A percentile compares a stretch with the other conserved stretches of the same genome.
phyloP scores from a whole-genome alignment of 2,113 vertebrate species.

The Paramormyrops kingsleyae region DNA sequence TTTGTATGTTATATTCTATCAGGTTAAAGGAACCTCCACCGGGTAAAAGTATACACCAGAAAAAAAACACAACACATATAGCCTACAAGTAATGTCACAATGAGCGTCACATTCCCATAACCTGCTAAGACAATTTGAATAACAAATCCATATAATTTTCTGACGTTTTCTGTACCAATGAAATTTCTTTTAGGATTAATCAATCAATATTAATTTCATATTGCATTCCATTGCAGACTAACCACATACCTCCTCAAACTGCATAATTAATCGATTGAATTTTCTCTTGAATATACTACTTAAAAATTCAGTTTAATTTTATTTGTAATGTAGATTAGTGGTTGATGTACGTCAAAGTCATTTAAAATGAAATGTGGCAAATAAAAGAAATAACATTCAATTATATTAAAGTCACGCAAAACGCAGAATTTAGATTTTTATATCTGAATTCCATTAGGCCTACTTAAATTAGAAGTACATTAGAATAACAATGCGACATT shows the following conservation, averaged over 20 bases:
- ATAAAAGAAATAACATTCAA: neutral
- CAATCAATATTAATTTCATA: slow-evolving; percentile 26
- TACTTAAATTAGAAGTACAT: neutral
- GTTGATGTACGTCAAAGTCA: neutral
- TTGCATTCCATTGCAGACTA: slow-evolving; percentile 9
- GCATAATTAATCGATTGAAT: slow-evolving; percentile 12
- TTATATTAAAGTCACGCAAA: neutral
- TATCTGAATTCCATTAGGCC: neutral
- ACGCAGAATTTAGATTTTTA: neutral
- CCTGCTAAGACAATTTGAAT: neutral
- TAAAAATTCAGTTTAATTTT: neutral
- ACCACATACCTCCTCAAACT: slow-evolving; percentile 12
- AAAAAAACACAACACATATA: neutral
- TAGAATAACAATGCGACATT: neutral
- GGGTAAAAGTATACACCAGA: neutral
- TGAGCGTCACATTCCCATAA: neutral
- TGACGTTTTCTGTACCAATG: neutral
- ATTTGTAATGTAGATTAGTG: neutral
- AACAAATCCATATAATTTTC: neutral
- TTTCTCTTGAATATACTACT: neutral
- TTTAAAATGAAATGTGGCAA: neutral
- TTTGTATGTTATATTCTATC: neutral
- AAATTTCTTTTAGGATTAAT: slow-evolving; percentile 12
- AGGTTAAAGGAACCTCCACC: neutral
- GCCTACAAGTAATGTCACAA: neutral